A percentile compares a stretch with the other conserved stretches of the same genome.
These are phyloP conservation scores for Eurystomus gularis DNA, from an alignment of 2,113 vertebrate species.

Conservation along the genomic window DNA sequence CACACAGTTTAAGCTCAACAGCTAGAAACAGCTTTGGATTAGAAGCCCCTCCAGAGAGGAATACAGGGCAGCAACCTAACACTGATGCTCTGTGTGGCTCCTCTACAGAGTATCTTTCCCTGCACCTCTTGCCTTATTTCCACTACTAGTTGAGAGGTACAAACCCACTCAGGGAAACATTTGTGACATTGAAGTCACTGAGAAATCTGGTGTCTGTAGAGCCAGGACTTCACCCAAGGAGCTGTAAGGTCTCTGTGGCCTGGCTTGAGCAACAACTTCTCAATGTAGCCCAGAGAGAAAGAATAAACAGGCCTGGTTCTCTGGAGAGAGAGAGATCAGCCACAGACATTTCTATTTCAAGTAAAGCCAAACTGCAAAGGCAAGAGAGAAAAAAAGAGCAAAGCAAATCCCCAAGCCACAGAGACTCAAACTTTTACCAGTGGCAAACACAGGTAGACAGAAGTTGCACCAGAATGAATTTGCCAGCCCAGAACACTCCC, in stretches of 20 bases:
- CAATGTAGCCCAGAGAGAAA: not conserved
- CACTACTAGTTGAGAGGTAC: not conserved
- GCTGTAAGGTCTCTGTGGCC: not conserved
- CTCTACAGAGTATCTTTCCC: not conserved
- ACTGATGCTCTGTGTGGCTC: accelerated
- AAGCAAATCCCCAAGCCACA: not conserved
- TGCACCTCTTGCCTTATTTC: not conserved
- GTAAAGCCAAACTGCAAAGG: not conserved
- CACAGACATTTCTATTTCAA: conserved; percentile 12
- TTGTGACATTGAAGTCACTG: not conserved
- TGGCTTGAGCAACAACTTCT: not conserved
- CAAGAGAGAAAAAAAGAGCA: not conserved
- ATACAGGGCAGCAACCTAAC: not conserved
- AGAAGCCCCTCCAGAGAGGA: not conserved
- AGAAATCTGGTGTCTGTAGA: not conserved
- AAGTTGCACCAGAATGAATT: not conserved
- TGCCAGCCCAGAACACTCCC: not conserved
- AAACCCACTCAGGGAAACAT: not conserved
- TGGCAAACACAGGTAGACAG: not conserved
- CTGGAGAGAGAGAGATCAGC: not conserved
- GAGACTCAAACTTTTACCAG: not conserved
- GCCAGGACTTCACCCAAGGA: not conserved
- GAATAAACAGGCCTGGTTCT: not conserved
- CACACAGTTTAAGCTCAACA: not conserved
- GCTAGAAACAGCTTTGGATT: not conserved